These are phyloP conservation scores for Drosophila miranda DNA, from an alignment of 1,140 invertebrate species.

Conservation along the genomic window DNA sequence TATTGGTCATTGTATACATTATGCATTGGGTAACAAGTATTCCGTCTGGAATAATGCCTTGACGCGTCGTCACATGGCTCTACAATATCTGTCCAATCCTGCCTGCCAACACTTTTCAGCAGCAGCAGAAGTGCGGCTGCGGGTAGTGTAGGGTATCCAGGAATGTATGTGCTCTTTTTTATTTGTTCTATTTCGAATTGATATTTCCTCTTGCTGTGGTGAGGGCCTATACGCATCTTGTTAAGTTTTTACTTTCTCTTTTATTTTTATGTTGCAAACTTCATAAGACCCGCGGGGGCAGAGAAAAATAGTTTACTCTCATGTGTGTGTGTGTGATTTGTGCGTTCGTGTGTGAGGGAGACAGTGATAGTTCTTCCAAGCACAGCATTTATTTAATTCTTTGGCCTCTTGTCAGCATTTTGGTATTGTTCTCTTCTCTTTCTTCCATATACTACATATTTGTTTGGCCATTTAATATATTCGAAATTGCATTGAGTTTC, in stretches of 20 bases:
- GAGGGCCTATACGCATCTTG: slow-evolving; percentile 37
- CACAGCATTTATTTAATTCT: slow-evolving; percentile 47
- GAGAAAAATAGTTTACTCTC: slow-evolving; percentile 9
- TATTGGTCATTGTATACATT: slow-evolving; percentile 1
- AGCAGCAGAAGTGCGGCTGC: too few relatives aligned
- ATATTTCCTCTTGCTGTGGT: slow-evolving; percentile 21
- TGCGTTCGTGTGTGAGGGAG: slow-evolving; percentile 14
- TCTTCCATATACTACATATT: slow-evolving; percentile 5
- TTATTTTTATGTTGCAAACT: slow-evolving; percentile 71
- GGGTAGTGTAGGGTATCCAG: slow-evolving; percentile 29
- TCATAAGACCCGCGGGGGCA: slow-evolving; percentile 16
- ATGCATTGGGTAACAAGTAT: too few relatives aligned
- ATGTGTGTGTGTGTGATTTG: slow-evolving; percentile 7
- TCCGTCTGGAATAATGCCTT: too few relatives aligned
- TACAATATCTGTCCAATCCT: neutral
- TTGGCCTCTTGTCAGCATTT: slow-evolving; percentile 59
- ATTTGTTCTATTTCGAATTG: slow-evolving; percentile 59
- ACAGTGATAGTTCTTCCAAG: slow-evolving; percentile 21
- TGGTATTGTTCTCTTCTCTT: slow-evolving; percentile 26
- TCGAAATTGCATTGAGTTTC: slow-evolving; percentile 31
- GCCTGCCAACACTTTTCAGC: too few relatives aligned
- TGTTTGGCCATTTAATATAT: slow-evolving; percentile 34
- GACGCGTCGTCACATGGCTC: neutral
- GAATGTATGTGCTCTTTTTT: slow-evolving; percentile 10
- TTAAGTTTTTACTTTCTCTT: slow-evolving; percentile 73